phyloP scores from a whole-genome alignment of 2,113 vertebrate genomes.

The Semnornis frantzii region DNA sequence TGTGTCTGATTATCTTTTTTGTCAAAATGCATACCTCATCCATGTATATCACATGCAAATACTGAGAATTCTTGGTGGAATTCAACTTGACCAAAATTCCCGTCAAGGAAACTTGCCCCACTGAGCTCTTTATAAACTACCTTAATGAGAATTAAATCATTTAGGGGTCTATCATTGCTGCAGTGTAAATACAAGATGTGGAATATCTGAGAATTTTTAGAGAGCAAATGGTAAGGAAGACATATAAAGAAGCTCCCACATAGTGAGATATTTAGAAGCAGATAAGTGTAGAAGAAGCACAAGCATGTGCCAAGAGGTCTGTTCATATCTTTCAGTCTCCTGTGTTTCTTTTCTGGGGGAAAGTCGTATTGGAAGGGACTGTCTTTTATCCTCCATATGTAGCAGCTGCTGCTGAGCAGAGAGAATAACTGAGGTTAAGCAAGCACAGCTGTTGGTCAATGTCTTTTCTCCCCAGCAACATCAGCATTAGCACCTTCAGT shows the following conservation, averaged over 20 bases:
- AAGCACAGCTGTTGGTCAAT: not conserved
- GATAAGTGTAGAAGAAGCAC: not conserved
- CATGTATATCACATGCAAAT: not conserved
- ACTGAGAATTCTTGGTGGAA: not conserved
- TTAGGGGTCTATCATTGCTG: not conserved
- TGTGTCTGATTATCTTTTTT: not conserved
- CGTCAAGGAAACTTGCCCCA: not conserved
- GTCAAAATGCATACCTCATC: not conserved
- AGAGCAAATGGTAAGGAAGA: not conserved
- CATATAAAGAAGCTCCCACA: fast-evolving
- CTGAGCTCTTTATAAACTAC: not conserved
- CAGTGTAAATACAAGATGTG: not conserved
- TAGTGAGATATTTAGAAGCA: not conserved
- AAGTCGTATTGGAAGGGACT: not conserved
- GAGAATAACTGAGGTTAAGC: not conserved
- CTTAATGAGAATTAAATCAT: not conserved
- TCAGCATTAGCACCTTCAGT: not conserved
- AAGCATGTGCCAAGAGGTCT: not conserved
- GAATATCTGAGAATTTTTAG: not conserved
- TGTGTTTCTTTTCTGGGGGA: not conserved
- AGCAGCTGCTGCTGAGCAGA: not conserved
- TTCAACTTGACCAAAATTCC: not conserved
- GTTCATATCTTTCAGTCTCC: not conserved
- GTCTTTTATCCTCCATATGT: not conserved
- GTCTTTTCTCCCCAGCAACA: not conserved